Evolutionary conservation across 2,113 vertebrate genomes (phyloP).

Genomic region (Podocnemis expansa): DNA sequence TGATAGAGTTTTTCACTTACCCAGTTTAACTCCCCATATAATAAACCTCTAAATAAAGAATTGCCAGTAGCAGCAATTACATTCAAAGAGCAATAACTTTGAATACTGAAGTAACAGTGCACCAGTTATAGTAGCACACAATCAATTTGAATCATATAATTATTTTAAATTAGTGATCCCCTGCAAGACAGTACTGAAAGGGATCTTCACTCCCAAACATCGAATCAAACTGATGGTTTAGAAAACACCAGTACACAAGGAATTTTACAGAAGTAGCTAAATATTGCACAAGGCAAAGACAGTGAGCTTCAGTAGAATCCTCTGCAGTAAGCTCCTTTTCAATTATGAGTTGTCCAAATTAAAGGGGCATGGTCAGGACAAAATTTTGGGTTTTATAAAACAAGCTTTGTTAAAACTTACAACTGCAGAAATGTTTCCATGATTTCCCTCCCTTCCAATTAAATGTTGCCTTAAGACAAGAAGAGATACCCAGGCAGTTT

Average conservation of each 20-base stretch:
- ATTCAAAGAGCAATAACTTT: conserved; percentile 53
- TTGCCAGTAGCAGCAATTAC: conserved; percentile 67
- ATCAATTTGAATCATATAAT: conserved; percentile 58
- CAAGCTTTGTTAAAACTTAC: not conserved
- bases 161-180: conserved; percentile 68
- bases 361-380: conserved; percentile 53
- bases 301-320: conserved; percentile 43
- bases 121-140: conserved; percentile 62
- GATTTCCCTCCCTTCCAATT: not conserved
- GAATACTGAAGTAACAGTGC: conserved; percentile 64
- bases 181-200: conserved; percentile 40
- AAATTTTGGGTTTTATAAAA: conserved; percentile 38
- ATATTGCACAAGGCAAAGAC: not conserved
- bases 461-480: not conserved
- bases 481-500: not conserved
- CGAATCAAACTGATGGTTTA: conserved; percentile 62
- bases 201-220: conserved; percentile 66
- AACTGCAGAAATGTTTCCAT: conserved; percentile 12
- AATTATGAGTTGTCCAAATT: conserved; percentile 59
- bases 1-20: conserved; percentile 64
- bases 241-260: conserved; percentile 54
- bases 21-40: conserved; percentile 65
- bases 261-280: conserved; percentile 62
- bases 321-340: conserved; percentile 66
- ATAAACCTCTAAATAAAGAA: conserved; percentile 69